Evolutionary conservation across 2,113 vertebrate species (phyloP).

Genomic region (Pyrgilauda ruficollis): DNA sequence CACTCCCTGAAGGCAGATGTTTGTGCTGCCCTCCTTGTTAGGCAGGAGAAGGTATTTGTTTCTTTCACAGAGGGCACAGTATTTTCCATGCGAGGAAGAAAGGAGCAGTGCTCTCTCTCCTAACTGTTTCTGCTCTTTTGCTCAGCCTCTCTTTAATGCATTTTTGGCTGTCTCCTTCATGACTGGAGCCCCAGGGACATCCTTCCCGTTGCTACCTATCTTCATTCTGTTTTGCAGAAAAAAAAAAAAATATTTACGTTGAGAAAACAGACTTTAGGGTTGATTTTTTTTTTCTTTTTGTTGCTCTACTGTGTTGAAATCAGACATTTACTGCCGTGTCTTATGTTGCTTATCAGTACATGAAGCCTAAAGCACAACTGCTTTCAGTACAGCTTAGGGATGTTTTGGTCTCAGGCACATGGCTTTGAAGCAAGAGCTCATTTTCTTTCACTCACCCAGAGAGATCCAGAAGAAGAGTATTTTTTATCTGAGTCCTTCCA

Average conservation of each 20-base stretch:
- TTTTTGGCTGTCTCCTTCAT: not conserved
- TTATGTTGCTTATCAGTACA: not conserved
- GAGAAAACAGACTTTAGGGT: not conserved
- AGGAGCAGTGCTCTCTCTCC: accelerated
- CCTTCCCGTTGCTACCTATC: not conserved
- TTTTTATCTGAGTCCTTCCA: not conserved
- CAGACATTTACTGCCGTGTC: not conserved
- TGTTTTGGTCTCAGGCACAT: not conserved
- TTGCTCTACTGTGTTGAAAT: not conserved
- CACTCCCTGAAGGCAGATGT: not conserved
- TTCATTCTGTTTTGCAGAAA: not conserved
- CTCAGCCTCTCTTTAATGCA: not conserved
- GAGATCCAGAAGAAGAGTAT: not conserved
- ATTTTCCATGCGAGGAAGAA: not conserved
- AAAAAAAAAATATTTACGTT: not conserved
- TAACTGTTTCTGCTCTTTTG: not conserved
- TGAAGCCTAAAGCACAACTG: not conserved
- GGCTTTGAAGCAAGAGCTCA: not conserved
- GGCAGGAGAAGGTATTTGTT: not conserved
- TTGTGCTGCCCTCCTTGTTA: not conserved
- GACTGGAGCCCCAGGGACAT: not conserved
- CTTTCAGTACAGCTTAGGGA: not conserved
- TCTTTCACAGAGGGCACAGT: accelerated
- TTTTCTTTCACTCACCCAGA: not conserved
- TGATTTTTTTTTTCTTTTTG: not conserved